These are phyloP conservation scores for Danaus melanippus DNA, from an alignment of 1,140 invertebrate species.

Conservation along the genomic window DNA sequence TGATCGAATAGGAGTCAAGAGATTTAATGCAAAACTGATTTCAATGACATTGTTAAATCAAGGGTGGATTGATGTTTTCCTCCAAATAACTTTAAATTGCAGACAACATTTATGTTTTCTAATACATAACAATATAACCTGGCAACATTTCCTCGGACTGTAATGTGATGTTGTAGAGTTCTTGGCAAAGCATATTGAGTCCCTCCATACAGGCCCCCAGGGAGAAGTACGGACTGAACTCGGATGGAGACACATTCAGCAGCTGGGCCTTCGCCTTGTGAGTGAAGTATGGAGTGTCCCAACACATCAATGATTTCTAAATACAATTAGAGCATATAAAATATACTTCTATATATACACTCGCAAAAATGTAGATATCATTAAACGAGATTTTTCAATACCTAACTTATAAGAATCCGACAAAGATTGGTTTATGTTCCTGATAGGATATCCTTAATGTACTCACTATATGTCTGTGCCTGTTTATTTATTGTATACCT, in stretches of 20 bases:
- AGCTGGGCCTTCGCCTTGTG: constrained; percentile 80
- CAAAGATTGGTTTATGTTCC: too few relatives aligned
- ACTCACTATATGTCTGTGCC: neutral
- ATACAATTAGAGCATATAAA: neutral
- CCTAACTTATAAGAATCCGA: too few relatives aligned
- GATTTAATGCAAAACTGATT: too few relatives aligned
- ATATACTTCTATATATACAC: too few relatives aligned
- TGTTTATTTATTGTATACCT: constrained; percentile 19
- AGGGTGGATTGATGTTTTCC: too few relatives aligned
- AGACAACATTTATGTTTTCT: too few relatives aligned
- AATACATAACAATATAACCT: constrained; percentile 33
- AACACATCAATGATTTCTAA: constrained; percentile 74
- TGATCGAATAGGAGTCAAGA: too few relatives aligned
- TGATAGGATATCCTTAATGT: too few relatives aligned
- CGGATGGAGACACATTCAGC: constrained; percentile 77
- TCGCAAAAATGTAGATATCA: too few relatives aligned
- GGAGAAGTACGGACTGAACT: constrained; percentile 93
- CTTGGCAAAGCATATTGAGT: constrained; percentile 86
- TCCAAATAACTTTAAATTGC: too few relatives aligned
- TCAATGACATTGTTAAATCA: too few relatives aligned
- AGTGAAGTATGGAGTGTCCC: constrained; percentile 90
- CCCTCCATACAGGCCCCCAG: constrained; percentile 97
- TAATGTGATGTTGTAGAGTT: constrained; percentile 86
- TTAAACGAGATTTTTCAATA: too few relatives aligned
- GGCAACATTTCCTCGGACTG: constrained; percentile 78